A percentile compares a stretch with the other conserved stretches of the same genome.
phyloP scores from a whole-genome alignment of 2,888 invertebrate species.

The Sylvicola fuscatus region DNA sequence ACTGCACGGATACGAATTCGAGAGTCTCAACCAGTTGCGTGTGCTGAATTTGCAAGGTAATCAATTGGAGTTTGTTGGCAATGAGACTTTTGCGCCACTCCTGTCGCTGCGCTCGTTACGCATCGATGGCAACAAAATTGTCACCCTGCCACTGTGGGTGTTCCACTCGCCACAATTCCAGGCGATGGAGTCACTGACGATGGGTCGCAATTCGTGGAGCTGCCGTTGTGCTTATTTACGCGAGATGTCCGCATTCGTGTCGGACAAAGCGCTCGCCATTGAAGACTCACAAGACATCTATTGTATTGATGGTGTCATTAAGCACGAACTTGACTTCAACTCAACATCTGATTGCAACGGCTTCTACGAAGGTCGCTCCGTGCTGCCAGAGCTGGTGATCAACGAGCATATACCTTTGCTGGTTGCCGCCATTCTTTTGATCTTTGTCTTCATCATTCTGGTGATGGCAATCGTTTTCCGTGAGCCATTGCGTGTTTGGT shows the following conservation, averaged over 20 bases:
- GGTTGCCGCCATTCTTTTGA: slow-evolving; percentile 55
- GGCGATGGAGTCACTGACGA: slow-evolving; percentile 24
- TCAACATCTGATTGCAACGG: slow-evolving; percentile 64
- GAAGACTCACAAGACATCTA: slow-evolving; percentile 61
- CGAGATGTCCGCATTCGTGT: slow-evolving; percentile 63
- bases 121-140: slow-evolving; percentile 65
- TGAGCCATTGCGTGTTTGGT: slow-evolving; percentile 67
- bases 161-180: slow-evolving; percentile 20
- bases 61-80: slow-evolving; percentile 54
- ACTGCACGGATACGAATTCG: slow-evolving; percentile 69
- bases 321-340: slow-evolving; percentile 65
- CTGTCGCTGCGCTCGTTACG: slow-evolving; percentile 59
- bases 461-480: slow-evolving; percentile 68
- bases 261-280: slow-evolving; percentile 62
- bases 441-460: slow-evolving; percentile 52
- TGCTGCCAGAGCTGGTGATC: slow-evolving; percentile 66
- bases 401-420: slow-evolving; percentile 65
- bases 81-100: slow-evolving; percentile 57
- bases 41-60: slow-evolving; percentile 77
- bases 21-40: slow-evolving; percentile 53
- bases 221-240: slow-evolving; percentile 81
- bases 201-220: slow-evolving; percentile 74
- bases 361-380: slow-evolving; percentile 54
- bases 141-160: slow-evolving; percentile 67
- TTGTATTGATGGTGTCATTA: slow-evolving; percentile 52